Conservation (phyloP, 2,888 invertebrate genomes). For the Lissonota sp. region DNA sequence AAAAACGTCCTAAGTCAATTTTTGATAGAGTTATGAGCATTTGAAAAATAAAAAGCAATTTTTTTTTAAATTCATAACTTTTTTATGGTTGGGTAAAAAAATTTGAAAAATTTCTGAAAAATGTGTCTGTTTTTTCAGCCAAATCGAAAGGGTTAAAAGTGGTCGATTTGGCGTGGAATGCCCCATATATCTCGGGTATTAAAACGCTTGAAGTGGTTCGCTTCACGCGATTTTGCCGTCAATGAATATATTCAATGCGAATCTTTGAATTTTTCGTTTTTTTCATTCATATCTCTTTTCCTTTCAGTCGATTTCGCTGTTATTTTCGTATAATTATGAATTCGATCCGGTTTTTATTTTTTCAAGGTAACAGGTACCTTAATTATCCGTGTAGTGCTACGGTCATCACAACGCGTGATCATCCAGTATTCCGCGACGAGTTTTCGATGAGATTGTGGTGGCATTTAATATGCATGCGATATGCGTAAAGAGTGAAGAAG, state of each 20-base stretch:
- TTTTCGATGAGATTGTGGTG: constrained; percentile 15
- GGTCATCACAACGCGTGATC: constrained; percentile 30
- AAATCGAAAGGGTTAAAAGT: no score
- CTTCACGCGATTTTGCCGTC: no score
- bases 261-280: constrained; percentile 11
- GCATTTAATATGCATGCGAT: constrained; percentile 37
- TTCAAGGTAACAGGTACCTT: constrained; percentile 57
- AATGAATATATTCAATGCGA: neutral
- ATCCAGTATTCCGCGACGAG: constrained; percentile 23
- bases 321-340: constrained; percentile 51
- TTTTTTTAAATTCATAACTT: no score
- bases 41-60: no score
- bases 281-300: constrained; percentile 6
- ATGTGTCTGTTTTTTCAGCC: no score
- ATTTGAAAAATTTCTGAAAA: no score
- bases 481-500: neutral
- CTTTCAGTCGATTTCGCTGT: constrained; percentile 12
- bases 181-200: neutral
- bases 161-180: constrained; percentile 28
- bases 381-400: constrained; percentile 51
- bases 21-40: no score
- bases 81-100: no score
- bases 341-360: constrained; percentile 56
- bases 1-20: no score
- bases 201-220: no score